Conservation (phyloP, 92 coral and sea anemone species). For the Palythoa grandiflora region DNA sequence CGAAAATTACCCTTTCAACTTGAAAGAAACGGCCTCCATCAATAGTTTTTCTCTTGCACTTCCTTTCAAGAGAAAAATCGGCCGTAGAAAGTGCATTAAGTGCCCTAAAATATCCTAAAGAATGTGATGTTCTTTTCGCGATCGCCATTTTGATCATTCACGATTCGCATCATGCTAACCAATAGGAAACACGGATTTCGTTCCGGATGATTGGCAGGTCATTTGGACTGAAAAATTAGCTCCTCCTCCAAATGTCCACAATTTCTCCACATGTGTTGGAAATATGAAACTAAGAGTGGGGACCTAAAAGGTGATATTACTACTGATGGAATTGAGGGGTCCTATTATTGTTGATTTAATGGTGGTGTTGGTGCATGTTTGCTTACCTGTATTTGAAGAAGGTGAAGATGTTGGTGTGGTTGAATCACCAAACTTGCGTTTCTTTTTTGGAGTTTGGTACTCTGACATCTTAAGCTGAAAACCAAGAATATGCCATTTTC, state of each 20-base stretch:
- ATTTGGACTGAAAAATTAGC: too few species aligned
- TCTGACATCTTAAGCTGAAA: slow-evolving; percentile 59
- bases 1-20: not conserved
- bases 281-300: slow-evolving; percentile 55
- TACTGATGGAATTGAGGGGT: slow-evolving; percentile 44
- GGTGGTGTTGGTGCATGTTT: slow-evolving; percentile 48
- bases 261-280: not conserved
- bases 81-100: slow-evolving; percentile 25
- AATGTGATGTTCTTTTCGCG: slow-evolving; percentile 12
- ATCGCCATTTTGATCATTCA: not conserved
- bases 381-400: slow-evolving; percentile 54
- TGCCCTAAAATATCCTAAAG: slow-evolving; percentile 33
- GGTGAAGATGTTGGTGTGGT: slow-evolving; percentile 60
- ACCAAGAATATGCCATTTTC: slow-evolving; percentile 50
- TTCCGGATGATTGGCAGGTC: too few species aligned
- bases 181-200: not conserved
- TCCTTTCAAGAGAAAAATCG: slow-evolving; percentile 9
- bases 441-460: slow-evolving; percentile 59
- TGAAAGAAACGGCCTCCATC: slow-evolving; percentile 32
- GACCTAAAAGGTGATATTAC: slow-evolving; percentile 52
- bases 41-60: slow-evolving; percentile 25
- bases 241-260: too few species aligned
- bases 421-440: slow-evolving; percentile 56
- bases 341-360: slow-evolving; percentile 42
- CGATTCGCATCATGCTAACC: not conserved